These are phyloP conservation scores for Babylonia areolata DNA, from an alignment of 1,140 invertebrate species.

Conservation along the genomic window DNA sequence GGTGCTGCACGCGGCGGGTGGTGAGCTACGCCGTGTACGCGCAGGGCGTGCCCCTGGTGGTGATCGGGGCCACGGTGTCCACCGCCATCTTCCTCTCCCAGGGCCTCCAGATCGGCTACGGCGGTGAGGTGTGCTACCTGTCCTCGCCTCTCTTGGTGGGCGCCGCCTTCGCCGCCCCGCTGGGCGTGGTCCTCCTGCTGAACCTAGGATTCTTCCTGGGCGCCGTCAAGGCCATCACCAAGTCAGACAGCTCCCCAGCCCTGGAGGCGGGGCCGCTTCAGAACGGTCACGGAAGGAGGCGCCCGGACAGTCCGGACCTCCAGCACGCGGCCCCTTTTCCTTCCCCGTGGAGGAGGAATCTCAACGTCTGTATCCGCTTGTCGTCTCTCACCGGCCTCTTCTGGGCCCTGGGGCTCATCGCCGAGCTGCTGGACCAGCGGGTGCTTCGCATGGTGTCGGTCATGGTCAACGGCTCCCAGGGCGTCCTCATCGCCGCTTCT, in stretches of 20 bases:
- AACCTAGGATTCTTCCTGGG: slow-evolving; percentile 49
- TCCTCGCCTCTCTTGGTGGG: slow-evolving; percentile 27
- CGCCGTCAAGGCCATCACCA: slow-evolving; percentile 33
- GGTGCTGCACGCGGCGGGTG: background rate
- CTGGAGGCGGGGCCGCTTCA: background rate
- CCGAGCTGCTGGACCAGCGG: slow-evolving; percentile 42
- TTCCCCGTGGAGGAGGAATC: slow-evolving; percentile 37
- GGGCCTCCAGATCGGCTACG: slow-evolving; percentile 37
- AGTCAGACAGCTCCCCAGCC: background rate
- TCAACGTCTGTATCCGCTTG: slow-evolving; percentile 54
- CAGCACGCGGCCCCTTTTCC: background rate
- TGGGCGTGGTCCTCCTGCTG: slow-evolving; percentile 30
- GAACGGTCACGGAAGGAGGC: background rate
- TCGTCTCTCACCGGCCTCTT: slow-evolving; percentile 55
- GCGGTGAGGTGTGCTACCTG: slow-evolving; percentile 45
- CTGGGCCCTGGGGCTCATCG: slow-evolving; percentile 56
- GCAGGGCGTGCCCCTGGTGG: slow-evolving; percentile 23
- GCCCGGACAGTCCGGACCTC: background rate
- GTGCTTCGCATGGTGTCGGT: slow-evolving; percentile 78
- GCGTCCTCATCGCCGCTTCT: slow-evolving; percentile 6
- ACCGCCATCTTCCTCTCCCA: slow-evolving; percentile 2
- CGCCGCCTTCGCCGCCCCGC: slow-evolving; percentile 39
- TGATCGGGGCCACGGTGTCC: background rate
- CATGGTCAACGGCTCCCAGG: slow-evolving; percentile 79
- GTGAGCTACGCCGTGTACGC: slow-evolving; percentile 19